phyloP scores from a whole-genome alignment of 2,888 invertebrate genomes.

The Serripes groenlandicus region DNA sequence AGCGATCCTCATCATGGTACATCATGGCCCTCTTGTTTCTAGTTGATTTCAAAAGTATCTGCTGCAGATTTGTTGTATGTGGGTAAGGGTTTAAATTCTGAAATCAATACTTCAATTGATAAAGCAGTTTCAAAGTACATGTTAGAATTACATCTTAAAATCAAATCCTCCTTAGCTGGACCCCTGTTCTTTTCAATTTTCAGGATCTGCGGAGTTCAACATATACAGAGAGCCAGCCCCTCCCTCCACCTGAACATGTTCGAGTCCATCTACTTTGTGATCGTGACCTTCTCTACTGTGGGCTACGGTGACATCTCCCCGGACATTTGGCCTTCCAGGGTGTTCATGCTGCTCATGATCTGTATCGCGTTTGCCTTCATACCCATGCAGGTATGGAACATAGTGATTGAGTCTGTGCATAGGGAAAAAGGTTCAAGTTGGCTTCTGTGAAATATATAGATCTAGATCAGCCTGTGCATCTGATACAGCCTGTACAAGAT shows the following conservation, averaged over 20 bases:
- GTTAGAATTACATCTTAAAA: too few relatives aligned
- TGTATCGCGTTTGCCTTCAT: constrained; percentile 65
- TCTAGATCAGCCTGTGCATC: too few relatives aligned
- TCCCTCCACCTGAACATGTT: constrained; percentile 94
- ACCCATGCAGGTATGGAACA: constrained; percentile 55
- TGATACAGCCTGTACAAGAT: too few relatives aligned
- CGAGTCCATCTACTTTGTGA: constrained; percentile 98
- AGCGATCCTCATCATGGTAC: too few relatives aligned
- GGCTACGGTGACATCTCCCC: constrained; percentile 82
- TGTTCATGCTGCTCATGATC: constrained; percentile 67
- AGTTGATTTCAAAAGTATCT: too few relatives aligned
- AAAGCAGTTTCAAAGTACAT: neutral
- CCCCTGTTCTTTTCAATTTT: neutral
- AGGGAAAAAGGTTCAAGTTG: too few relatives aligned
- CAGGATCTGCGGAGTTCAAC: constrained; percentile 95
- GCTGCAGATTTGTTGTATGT: too few relatives aligned
- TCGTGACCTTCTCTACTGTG: constrained; percentile 93
- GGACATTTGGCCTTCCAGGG: constrained; percentile 73
- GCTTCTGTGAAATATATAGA: too few relatives aligned
- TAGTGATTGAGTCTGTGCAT: too few relatives aligned
- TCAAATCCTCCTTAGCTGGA: neutral
- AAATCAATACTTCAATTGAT: neutral
- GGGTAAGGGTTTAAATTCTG: too few relatives aligned
- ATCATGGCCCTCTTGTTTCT: too few relatives aligned
- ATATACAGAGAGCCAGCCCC: constrained; percentile 95